Percentiles rank a stretch among this genome's conserved stretches.
Conservation (phyloP, 1,140 invertebrate species). For the Drosophila athabasca region DNA sequence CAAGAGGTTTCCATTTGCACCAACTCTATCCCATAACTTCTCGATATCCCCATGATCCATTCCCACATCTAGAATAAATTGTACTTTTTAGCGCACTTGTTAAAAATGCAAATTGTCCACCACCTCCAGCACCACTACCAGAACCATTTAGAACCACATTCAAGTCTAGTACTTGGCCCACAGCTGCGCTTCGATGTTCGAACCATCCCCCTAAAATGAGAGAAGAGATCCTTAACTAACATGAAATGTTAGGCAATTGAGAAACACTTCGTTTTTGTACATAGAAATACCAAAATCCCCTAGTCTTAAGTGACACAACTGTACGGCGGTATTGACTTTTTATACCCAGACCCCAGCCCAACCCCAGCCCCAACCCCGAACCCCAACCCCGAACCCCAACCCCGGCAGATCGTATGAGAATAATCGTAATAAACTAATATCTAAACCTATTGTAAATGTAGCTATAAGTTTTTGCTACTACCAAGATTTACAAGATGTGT, state of each 20-base stretch:
- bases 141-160: conserved; percentile 1
- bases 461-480: conserved; percentile 79
- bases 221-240: conserved; percentile 42
- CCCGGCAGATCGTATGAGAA: conserved; percentile 27
- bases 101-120: conserved; percentile 80
- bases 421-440: conserved; percentile 26
- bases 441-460: conserved; percentile 70
- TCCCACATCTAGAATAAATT: conserved; percentile 49
- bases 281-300: conserved; percentile 54
- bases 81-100: conserved; percentile 84
- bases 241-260: conserved; percentile 65
- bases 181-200: conserved; percentile 14
- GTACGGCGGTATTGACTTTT: conserved; percentile 60
- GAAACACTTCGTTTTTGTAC: conserved; percentile 47
- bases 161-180: conserved; percentile 2
- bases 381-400: too few species aligned
- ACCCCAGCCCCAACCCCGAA: too few species aligned
- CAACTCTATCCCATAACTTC: conserved; percentile 3
- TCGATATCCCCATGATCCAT: not conserved
- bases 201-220: conserved; percentile 15
- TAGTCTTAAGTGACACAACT: conserved; percentile 59
- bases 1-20: conserved; percentile 77
- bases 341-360: conserved; percentile 51
- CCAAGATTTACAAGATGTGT: conserved; percentile 75
- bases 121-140: conserved; percentile 1